These are phyloP conservation scores for Contarinia nasturtii DNA, from an alignment of 1,140 invertebrate genomes.

Conservation along the genomic window DNA sequence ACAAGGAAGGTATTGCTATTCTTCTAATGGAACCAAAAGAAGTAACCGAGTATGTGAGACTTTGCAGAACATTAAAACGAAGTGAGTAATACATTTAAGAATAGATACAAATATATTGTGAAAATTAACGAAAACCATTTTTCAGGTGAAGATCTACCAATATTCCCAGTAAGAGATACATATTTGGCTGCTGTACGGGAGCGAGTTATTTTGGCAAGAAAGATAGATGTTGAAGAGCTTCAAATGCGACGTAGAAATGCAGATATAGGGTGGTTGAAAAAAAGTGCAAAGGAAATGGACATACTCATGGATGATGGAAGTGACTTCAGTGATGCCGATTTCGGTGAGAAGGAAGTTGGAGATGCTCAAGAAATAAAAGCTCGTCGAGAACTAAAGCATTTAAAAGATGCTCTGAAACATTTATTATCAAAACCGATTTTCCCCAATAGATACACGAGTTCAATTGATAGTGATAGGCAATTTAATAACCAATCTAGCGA, in stretches of 20 bases:
- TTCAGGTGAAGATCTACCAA: conserved; percentile 57
- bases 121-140: conserved; percentile 1
- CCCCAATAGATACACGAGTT: conserved; percentile 40
- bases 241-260: conserved; percentile 41
- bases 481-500: neutral
- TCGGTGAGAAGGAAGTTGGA: neutral
- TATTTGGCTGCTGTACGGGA: conserved; percentile 44
- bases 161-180: conserved; percentile 59
- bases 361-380: neutral
- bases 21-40: conserved; percentile 82
- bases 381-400: conserved; percentile 23
- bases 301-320: conserved; percentile 55
- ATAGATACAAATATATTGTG: too few relatives aligned
- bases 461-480: conserved; percentile 9
- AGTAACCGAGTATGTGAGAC: conserved; percentile 54
- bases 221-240: conserved; percentile 60
- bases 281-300: conserved; percentile 70
- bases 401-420: conserved; percentile 32
- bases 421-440: conserved; percentile 42
- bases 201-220: conserved; percentile 52
- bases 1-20: conserved; percentile 74
- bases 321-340: neutral
- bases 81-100: too few relatives aligned
- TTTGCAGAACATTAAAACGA: conserved; percentile 65
- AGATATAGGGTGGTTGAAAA: conserved; percentile 64